A percentile compares a stretch with the other conserved stretches of the same genome.
Conservation (phyloP, 1,140 invertebrate species). For the Lepidurus couesii region DNA sequence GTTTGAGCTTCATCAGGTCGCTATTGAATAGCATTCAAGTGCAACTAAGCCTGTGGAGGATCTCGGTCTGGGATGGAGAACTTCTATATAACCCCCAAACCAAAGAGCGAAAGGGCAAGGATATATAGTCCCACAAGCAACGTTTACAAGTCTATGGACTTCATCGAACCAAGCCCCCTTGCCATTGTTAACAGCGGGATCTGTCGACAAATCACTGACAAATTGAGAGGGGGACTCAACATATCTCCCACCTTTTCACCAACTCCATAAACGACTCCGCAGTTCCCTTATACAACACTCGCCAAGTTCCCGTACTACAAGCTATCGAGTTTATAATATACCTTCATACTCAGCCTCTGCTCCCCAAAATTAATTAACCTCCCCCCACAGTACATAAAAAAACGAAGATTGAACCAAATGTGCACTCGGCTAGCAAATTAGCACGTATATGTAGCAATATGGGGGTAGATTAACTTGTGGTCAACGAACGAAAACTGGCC, state of each 20-base stretch:
- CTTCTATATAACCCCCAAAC: background rate
- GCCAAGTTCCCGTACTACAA: background rate
- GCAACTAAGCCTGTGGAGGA: conserved; percentile 17
- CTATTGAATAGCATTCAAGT: conserved; percentile 11
- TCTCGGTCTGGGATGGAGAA: conserved; percentile 13
- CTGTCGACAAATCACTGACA: conserved; percentile 21
- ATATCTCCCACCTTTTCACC: background rate
- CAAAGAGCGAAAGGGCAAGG: background rate
- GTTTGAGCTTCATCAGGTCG: conserved; percentile 12
- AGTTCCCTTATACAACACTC: background rate
- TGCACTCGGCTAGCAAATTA: background rate
- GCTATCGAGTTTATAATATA: background rate
- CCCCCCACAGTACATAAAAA: background rate
- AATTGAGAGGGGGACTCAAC: conserved; percentile 2
- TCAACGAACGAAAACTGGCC: background rate
- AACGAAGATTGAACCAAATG: background rate
- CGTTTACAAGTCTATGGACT: background rate
- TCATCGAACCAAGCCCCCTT: background rate
- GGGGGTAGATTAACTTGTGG: background rate
- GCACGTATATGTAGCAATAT: background rate
- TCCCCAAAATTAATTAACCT: background rate
- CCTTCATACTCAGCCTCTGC: background rate
- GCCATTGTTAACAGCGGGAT: conserved; percentile 21
- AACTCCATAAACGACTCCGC: background rate
- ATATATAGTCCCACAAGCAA: conserved; percentile 5